Evolutionary conservation across 2,113 vertebrate species (phyloP), one percentile per base, ranked within the genome.

Genomic region (Turnix velox): DNA sequence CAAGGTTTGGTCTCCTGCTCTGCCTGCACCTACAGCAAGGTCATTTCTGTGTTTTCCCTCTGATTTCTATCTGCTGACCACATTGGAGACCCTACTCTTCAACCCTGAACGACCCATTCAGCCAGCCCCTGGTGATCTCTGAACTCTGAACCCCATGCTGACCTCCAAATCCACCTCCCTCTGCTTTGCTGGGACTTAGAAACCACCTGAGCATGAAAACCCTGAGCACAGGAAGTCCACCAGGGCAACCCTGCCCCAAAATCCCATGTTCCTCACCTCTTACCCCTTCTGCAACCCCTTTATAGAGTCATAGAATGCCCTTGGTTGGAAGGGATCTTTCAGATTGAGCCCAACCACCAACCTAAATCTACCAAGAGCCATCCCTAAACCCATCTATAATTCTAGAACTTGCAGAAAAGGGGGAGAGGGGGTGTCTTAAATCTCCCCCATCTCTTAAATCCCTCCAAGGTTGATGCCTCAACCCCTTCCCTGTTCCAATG

Each of bases 161-260:
- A 78, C 81, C 81, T 79, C 78, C 84, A 91, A 49, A 91, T 48
- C 62, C 57, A 87, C 69, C 66, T 84, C 87, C 77, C 30, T 79
- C 84, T 55, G 63, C 52, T 94, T 96, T 91, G 54, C 46, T 90
- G 45, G 61, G 58, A 35, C 90, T 94, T 79, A 83, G 93, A 85
- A 95, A 93, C 76, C 75, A 62, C 67, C 93, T 95, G 33, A 91
- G 84, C 82, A 8, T 93, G 94, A 90, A 94, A 95, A 7, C 46
- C 71, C 37, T 49, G 58, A 76, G 87, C 84, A 66, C 40, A n/a
- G 84, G 52, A 89, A 89, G 90, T 91, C 74, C 93, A 65, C 42
- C 43, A 57, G 81, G 40, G 31, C 62, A 85, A 18, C 22, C 58
- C 74, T 79, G 49, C 67, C 62, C 45, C 49, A 10, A 62, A 65